Evolutionary conservation across 2,888 invertebrate species (phyloP), one percentile per base, ranked within the genome.

Genomic region (Cheilosia grossa): DNA sequence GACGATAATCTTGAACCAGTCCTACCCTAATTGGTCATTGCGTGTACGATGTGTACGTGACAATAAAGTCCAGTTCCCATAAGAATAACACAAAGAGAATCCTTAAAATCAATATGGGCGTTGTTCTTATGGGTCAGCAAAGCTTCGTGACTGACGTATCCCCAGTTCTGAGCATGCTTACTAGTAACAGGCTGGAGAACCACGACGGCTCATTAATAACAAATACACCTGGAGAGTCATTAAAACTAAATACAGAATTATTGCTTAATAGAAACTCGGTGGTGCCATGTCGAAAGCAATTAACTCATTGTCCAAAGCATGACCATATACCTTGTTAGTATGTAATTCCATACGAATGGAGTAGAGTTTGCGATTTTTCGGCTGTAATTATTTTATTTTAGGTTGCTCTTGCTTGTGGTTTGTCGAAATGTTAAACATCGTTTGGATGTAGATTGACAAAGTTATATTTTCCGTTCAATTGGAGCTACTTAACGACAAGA

Each of bases 261-360:
- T 44, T 15, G 4, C 17, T n/a, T 7, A 17, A 17, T 17, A n/a
- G 9, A 24, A 61, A 21, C 21, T 10, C 24, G 7, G 6, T 33
- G 19, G 4, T 24, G 37, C 24, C n/a, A 24, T 40, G n/a, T 64
- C 33, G 67, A 56, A 42, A 56, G 44, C 56, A 67, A 54, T 54
- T 63, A 47, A 30, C 19, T 7, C 6, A 33, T 63, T 63, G 30
- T n/a, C 24, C 49, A 47, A 33, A 21, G 33, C 33, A 64, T 24
- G 37, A 37, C 37, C 13, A 37, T 37, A 0, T 10, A 13, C 2
- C 6, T 9, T 2, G 13, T 37, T 37, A 37, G 37, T 21, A 21
- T 21, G 21, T 13, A 37, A 37, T 37, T 37, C 4, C 13, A 13
- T 4, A 4, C 1, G 13, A 13, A 13, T 37, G 1, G 4, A 37